phyloP scores from a whole-genome alignment of 2,888 invertebrate species.

The Lasioglossum figueresi region DNA sequence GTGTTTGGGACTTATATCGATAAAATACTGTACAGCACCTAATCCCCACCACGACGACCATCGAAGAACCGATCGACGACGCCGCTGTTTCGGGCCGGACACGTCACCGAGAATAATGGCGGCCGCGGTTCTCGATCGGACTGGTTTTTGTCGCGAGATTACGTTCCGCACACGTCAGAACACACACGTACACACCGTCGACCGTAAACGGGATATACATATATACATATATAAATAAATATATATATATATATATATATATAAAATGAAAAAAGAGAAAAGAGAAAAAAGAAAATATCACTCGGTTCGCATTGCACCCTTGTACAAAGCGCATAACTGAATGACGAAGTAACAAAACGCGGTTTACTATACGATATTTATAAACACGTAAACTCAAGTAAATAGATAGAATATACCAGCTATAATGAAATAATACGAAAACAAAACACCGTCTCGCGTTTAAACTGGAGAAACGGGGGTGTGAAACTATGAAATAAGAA shows the following conservation, averaged over 20 bases:
- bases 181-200: conserved; percentile 44
- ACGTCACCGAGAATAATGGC: conserved; percentile 5
- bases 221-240: too few species aligned
- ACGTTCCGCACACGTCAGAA: conserved; percentile 53
- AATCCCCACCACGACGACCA: neutral
- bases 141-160: conserved; percentile 35
- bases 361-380: conserved; percentile 78
- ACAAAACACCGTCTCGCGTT: conserved; percentile 54
- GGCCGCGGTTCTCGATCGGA: neutral
- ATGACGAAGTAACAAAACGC: conserved; percentile 71
- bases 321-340: conserved; percentile 80
- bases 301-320: conserved; percentile 78
- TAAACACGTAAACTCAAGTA: conserved; percentile 78
- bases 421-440: conserved; percentile 75
- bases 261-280: neutral
- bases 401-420: conserved; percentile 79
- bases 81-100: neutral
- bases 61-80: conserved; percentile 22
- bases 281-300: conserved; percentile 55
- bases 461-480: conserved; percentile 19
- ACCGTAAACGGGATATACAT: conserved; percentile 27
- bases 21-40: too few species aligned
- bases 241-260: neutral
- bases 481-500: neutral
- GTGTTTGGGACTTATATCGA: too few species aligned